Evolutionary conservation across 2,888 invertebrate species (phyloP).

Genomic region (Xylocampa areola): DNA sequence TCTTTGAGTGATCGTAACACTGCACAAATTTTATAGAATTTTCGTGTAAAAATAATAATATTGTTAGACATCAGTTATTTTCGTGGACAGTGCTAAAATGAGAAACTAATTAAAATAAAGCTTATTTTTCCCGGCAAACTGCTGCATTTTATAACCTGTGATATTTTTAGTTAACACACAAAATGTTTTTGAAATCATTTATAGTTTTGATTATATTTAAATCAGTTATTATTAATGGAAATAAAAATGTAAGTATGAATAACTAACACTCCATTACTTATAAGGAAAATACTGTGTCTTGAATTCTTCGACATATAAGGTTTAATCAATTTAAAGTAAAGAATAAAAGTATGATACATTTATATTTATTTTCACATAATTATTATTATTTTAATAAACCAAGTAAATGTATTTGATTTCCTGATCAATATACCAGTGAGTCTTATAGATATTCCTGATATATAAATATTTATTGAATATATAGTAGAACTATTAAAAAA

Average conservation of each 20-base stretch:
- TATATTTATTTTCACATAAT: too few species aligned
- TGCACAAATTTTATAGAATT: slow-evolving; percentile 8
- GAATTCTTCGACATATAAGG: not conserved
- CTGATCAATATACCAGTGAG: too few species aligned
- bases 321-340: too few species aligned
- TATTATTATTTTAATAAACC: too few species aligned
- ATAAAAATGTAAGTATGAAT: slow-evolving; percentile 66
- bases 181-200: slow-evolving; percentile 70
- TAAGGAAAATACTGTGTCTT: not conserved
- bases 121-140: slow-evolving; percentile 9
- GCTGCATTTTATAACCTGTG: slow-evolving; percentile 67
- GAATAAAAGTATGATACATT: too few species aligned
- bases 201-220: slow-evolving; percentile 61
- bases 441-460: too few species aligned
- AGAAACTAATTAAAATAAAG: slow-evolving; percentile 6
- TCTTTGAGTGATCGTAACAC: slow-evolving; percentile 36
- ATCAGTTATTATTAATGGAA: slow-evolving; percentile 57
- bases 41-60: slow-evolving; percentile 1
- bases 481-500: too few species aligned
- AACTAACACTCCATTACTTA: not conserved
- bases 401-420: too few species aligned
- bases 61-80: slow-evolving; percentile 9
- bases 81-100: slow-evolving; percentile 22
- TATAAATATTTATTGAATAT: too few species aligned
- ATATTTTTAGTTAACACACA: slow-evolving; percentile 61